phyloP scores from a whole-genome alignment of 1,140 invertebrate species.

The Nasonia giraulti region DNA sequence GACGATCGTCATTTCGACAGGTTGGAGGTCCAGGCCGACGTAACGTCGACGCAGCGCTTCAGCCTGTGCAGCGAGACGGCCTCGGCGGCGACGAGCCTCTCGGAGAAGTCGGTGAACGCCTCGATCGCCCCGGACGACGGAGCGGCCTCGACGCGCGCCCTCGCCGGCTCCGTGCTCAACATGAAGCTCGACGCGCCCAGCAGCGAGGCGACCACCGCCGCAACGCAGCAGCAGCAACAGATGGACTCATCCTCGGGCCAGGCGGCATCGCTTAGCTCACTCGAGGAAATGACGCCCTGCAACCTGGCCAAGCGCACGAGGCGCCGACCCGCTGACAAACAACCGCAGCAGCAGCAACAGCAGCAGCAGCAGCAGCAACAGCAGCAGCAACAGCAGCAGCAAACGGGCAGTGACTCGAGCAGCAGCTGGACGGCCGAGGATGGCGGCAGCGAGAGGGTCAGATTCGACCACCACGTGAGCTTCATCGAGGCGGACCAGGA shows the following conservation, averaged over 20 bases:
- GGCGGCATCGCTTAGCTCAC: constrained; percentile 73
- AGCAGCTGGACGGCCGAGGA: constrained; percentile 75
- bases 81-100: constrained; percentile 81
- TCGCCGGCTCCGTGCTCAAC: constrained; percentile 86
- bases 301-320: constrained; percentile 68
- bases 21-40: constrained; percentile 85
- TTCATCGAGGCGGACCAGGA: constrained; percentile 70
- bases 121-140: constrained; percentile 80
- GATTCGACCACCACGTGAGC: constrained; percentile 77
- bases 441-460: constrained; percentile 76
- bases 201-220: constrained; percentile 64
- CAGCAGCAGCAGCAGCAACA: constrained; percentile 58
- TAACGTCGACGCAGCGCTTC: constrained; percentile 81
- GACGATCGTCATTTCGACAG: constrained; percentile 63
- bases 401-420: constrained; percentile 68
- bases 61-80: constrained; percentile 84
- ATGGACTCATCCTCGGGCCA: constrained; percentile 67
- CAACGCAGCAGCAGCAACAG: constrained; percentile 55
- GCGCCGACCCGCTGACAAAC: constrained; percentile 66
- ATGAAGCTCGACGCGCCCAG: constrained; percentile 75
- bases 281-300: constrained; percentile 73
- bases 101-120: constrained; percentile 81
- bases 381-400: constrained; percentile 67
- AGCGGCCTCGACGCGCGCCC: constrained; percentile 82
- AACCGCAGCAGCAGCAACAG: constrained; percentile 70